Evolutionary conservation across 2,888 invertebrate species (phyloP), one percentile per base, ranked within the genome.

Genomic region (Agriopis marginaria): DNA sequence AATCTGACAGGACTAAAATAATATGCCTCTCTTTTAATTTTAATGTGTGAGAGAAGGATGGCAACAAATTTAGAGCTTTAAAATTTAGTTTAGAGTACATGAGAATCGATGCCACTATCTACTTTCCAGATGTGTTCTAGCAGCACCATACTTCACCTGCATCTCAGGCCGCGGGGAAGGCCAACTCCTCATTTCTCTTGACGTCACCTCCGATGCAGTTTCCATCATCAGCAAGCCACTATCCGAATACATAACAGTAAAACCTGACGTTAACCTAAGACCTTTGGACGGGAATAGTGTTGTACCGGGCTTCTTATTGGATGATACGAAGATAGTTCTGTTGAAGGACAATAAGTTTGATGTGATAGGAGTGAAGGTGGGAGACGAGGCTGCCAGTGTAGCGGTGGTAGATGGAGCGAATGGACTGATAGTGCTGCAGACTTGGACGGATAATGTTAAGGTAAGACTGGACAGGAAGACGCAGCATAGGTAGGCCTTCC

Each of bases 71-170:
- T n/a, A n/a, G n/a, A n/a, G n/a, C n/a, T n/a, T n/a, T n/a, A n/a
- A n/a, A n/a, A n/a, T n/a, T n/a, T n/a, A n/a, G n/a, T n/a, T n/a
- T n/a, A n/a, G n/a, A n/a, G n/a, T n/a, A n/a, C n/a, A n/a, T n/a
- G n/a, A 42, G 42, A 47, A 47, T 12, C 12, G 12, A 12, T 5
- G 12, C 12, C n/a, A 47, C 47, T 47, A 49, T 49, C 14, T 69
- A 60, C 7, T 47, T 86, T 94, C 63, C 89, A 96, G 96, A 74
- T 97, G 97, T 85, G 84, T 95, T 8, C 78, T 96, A 63, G 93
- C 96, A 45, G 95, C 95, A 1, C 95, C 95, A 7, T 96, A 95
- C 85, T 96, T 96, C 86, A 95, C 95, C 7, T 97, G 97, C 78
- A 76, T 96, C 39, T 95, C 96, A 0, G 95, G 94, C 12, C 88